phyloP scores from a whole-genome alignment of 2,113 vertebrate genomes.

The Platichthys flesus region DNA sequence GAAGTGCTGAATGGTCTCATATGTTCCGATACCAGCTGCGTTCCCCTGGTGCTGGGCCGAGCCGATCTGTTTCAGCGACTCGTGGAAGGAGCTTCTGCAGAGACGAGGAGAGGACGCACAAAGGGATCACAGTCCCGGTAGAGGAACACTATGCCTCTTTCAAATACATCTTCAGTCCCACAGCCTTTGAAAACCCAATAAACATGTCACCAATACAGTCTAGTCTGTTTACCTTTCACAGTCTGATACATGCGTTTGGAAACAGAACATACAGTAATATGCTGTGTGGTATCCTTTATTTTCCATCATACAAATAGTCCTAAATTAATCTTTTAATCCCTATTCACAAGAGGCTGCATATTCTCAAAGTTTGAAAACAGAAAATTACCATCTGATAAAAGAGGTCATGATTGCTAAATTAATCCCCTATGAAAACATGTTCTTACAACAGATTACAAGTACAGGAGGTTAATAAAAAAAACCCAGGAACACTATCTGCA shows the following conservation, averaged over 20 bases:
- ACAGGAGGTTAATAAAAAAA: slow-evolving; percentile 60
- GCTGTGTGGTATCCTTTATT: slow-evolving; percentile 53
- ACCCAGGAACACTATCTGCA: slow-evolving; percentile 7
- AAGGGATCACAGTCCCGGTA: neutral
- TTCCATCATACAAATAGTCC: slow-evolving; percentile 47
- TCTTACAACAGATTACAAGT: slow-evolving; percentile 76
- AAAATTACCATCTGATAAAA: slow-evolving; percentile 78
- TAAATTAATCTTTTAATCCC: slow-evolving; percentile 75
- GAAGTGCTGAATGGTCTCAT: slow-evolving; percentile 94
- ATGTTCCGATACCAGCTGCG: slow-evolving; percentile 77
- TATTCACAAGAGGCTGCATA: slow-evolving; percentile 67
- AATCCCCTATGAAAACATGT: slow-evolving; percentile 83
- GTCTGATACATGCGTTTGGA: neutral
- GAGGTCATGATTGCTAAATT: slow-evolving; percentile 79
- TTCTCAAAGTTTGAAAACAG: slow-evolving; percentile 70
- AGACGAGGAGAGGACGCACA: slow-evolving; percentile 6
- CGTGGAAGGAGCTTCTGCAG: slow-evolving; percentile 86
- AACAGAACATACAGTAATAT: slow-evolving; percentile 32
- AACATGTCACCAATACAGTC: slow-evolving; percentile 1
- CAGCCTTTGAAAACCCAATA: neutral
- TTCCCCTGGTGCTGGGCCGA: slow-evolving; percentile 83
- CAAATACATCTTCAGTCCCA: neutral
- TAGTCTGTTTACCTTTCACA: neutral
- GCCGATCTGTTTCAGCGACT: slow-evolving; percentile 85
- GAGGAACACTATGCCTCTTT: neutral